Conservation (phyloP, 2,113 vertebrate species). For the Theristicus caerulescens region DNA sequence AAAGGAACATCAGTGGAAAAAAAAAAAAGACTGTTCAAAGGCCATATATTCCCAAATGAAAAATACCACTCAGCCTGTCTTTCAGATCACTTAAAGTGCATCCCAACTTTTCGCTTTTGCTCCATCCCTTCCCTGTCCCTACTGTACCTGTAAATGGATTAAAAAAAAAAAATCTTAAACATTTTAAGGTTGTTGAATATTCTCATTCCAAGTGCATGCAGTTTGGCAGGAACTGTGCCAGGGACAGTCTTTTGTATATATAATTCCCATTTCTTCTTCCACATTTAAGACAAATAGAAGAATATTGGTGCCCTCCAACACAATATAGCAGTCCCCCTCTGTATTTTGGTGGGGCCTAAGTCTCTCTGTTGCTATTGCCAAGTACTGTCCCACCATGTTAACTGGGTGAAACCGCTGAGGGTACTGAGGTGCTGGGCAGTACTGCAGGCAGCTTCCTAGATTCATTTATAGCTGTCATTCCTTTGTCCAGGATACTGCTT, state of each 20-base stretch:
- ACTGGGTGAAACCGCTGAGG: background rate
- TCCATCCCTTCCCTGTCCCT: background rate
- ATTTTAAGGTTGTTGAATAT: background rate
- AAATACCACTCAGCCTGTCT: background rate
- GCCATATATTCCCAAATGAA: background rate
- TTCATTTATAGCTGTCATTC: background rate
- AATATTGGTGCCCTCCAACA: background rate
- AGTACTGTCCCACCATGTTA: background rate
- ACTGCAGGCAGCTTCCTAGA: background rate
- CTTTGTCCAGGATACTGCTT: background rate
- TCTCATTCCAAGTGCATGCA: background rate
- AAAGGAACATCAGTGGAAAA: conserved; percentile 1
- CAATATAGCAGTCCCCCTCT: accelerated
- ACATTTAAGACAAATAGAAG: background rate
- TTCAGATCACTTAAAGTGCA: background rate
- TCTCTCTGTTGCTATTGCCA: background rate
- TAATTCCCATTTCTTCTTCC: background rate
- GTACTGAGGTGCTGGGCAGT: background rate
- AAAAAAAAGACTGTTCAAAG: background rate
- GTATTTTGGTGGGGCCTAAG: background rate
- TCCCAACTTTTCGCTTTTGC: background rate
- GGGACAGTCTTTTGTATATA: background rate
- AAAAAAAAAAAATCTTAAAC: background rate
- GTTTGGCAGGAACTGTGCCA: background rate
- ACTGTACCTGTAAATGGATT: background rate